Conservation (phyloP, 2,113 vertebrate genomes). For the Festucalex cinctus region DNA sequence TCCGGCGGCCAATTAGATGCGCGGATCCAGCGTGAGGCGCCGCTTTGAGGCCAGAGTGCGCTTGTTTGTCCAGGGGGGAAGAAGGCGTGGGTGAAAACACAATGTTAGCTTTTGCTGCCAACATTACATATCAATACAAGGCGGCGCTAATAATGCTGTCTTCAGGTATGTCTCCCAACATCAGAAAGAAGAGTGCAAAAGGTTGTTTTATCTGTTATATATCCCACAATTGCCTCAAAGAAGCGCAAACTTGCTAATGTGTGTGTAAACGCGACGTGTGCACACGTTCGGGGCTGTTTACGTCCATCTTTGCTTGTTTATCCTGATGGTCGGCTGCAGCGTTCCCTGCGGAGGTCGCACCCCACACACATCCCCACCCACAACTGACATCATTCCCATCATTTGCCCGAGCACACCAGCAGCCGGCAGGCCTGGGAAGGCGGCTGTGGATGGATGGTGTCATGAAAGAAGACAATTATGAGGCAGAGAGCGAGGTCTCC, state of each 20-base stretch:
- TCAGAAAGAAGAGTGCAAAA: slow-evolving; percentile 65
- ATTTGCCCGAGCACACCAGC: slow-evolving; percentile 64
- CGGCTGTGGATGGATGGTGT: slow-evolving; percentile 73
- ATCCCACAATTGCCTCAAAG: slow-evolving; percentile 71
- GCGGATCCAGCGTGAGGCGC: slow-evolving; percentile 53
- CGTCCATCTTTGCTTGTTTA: slow-evolving; percentile 62
- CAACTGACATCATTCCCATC: slow-evolving; percentile 35
- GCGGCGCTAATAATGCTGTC: slow-evolving; percentile 55
- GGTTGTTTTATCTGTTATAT: slow-evolving; percentile 74
- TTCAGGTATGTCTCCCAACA: slow-evolving; percentile 68
- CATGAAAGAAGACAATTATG: slow-evolving; percentile 78
- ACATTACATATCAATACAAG: slow-evolving; percentile 60
- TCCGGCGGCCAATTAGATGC: slow-evolving; percentile 64
- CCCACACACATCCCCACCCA: slow-evolving; percentile 56
- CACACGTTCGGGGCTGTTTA: slow-evolving; percentile 29
- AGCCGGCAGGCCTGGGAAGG: slow-evolving; percentile 73
- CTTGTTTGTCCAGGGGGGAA: slow-evolving; percentile 58
- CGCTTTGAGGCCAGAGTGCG: slow-evolving; percentile 59
- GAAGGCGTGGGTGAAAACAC: slow-evolving; percentile 66
- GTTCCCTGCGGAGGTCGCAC: slow-evolving; percentile 67
- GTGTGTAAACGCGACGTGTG: slow-evolving; percentile 11
- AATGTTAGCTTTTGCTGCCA: slow-evolving; percentile 45
- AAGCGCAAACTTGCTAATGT: slow-evolving; percentile 43
- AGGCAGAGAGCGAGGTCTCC: slow-evolving; percentile 72
- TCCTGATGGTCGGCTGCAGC: slow-evolving; percentile 62